phyloP scores from a whole-genome alignment of 2,888 invertebrate species.

The Cylloceria caligata region DNA sequence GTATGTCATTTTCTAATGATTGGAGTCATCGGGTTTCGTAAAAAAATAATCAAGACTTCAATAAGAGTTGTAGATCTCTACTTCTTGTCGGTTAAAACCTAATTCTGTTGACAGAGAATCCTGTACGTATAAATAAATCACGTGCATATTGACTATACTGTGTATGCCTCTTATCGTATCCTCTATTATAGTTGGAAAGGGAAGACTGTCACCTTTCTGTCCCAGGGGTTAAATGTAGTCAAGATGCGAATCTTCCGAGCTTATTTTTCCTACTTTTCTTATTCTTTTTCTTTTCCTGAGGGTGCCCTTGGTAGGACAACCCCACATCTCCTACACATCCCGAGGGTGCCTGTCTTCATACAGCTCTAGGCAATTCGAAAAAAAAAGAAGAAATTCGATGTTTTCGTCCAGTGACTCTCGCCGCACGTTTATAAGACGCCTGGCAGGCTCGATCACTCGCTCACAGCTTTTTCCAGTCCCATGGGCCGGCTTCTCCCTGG shows the following conservation, averaged over 20 bases:
- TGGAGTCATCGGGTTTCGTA: too few species aligned
- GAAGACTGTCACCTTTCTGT: conserved; percentile 21
- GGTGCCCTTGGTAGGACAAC: conserved; percentile 52
- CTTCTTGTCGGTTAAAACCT: background rate
- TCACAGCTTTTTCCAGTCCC: conserved; percentile 36
- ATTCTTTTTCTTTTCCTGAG: conserved; percentile 47
- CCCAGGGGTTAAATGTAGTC: conserved; percentile 27
- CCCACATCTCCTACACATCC: conserved; percentile 49
- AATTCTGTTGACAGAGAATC: background rate
- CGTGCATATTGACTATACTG: background rate
- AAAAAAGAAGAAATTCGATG: conserved; percentile 60
- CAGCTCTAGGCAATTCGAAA: conserved; percentile 63
- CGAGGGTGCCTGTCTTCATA: conserved; percentile 57
- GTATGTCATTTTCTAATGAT: too few species aligned
- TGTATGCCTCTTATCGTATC: conserved; percentile 20
- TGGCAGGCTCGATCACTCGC: conserved; percentile 34
- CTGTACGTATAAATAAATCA: conserved; percentile 1
- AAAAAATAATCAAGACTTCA: too few species aligned
- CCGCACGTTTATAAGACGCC: conserved; percentile 55
- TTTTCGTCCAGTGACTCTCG: conserved; percentile 54
- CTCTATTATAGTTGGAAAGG: background rate
- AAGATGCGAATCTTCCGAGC: conserved; percentile 46
- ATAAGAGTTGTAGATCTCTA: background rate
- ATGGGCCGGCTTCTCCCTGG: conserved; percentile 56
- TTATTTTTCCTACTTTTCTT: conserved; percentile 49